These are phyloP conservation scores for Prinia subflava DNA, from an alignment of 2,113 vertebrate genomes.

Conservation along the genomic window DNA sequence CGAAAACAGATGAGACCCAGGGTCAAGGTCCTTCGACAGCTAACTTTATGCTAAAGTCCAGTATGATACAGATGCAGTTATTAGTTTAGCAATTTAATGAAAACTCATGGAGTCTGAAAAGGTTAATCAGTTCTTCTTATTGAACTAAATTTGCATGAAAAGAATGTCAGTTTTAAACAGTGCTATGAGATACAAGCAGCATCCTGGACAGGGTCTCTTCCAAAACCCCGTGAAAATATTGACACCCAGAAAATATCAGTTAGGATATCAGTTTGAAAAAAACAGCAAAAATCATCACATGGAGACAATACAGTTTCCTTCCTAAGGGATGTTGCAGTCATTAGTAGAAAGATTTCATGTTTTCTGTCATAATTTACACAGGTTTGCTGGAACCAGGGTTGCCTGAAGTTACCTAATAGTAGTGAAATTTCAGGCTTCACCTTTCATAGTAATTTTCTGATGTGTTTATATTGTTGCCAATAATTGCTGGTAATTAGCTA, in stretches of 20 bases:
- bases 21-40: slow-evolving; percentile 52
- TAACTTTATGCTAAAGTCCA: slow-evolving; percentile 25
- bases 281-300: not conserved
- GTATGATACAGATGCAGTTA: slow-evolving; percentile 1
- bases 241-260: fast-evolving
- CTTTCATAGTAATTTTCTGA: not conserved
- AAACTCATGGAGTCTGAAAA: slow-evolving; percentile 13
- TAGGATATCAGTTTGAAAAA: not conserved
- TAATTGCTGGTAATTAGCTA: not conserved
- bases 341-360: not conserved
- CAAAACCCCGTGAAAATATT: not conserved
- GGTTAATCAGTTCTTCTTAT: not conserved
- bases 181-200: not conserved
- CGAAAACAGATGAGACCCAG: slow-evolving; percentile 37
- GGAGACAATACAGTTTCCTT: not conserved
- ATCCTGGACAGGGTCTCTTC: not conserved
- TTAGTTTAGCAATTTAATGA: slow-evolving; percentile 42
- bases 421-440: not conserved
- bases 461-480: not conserved
- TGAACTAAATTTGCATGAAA: not conserved
- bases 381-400: not conserved
- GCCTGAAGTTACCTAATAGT: not conserved
- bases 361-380: not conserved
- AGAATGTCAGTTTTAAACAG: not conserved
- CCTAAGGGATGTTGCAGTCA: not conserved